Percentiles rank a stretch among this genome's conserved stretches.
Evolutionary conservation across 2,888 invertebrate species (phyloP).

Genomic region (Polyommatus icarus): DNA sequence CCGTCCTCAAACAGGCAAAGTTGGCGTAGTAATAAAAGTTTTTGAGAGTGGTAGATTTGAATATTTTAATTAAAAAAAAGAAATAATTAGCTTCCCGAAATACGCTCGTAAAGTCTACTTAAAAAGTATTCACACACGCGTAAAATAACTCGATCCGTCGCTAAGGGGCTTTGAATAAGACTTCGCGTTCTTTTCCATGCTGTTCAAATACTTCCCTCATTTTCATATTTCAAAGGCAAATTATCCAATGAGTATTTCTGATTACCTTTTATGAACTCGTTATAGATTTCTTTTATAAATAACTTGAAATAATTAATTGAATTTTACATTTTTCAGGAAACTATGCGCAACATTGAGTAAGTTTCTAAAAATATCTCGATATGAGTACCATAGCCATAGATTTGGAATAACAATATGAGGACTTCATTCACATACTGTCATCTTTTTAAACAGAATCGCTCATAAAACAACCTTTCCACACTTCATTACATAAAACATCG

Average conservation of each 20-base stretch:
- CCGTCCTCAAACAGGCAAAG: constrained; percentile 51
- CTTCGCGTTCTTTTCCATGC: constrained; percentile 50
- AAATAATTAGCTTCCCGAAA: constrained; percentile 53
- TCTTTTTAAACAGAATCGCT: background rate
- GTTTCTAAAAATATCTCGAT: background rate
- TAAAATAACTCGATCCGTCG: constrained; percentile 55
- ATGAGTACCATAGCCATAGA: background rate
- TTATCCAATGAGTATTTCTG: constrained; percentile 23
- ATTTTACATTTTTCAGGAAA: background rate
- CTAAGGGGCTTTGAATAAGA: constrained; percentile 53
- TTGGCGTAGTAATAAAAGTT: constrained; percentile 60
- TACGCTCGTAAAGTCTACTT: constrained; percentile 52
- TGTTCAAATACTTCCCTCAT: constrained; percentile 55
- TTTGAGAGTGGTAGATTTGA: constrained; percentile 54
- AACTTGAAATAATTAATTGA: background rate
- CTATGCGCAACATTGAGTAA: background rate
- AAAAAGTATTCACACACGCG: constrained; percentile 54
- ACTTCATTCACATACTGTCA: background rate
- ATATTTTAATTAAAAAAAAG: constrained; percentile 63
- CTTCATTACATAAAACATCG: constrained; percentile 33
- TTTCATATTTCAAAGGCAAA: constrained; percentile 52
- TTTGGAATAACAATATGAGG: background rate
- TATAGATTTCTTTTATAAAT: background rate
- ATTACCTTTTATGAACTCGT: background rate
- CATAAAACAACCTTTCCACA: constrained; percentile 32